Evolutionary conservation across 2,113 vertebrate genomes (phyloP).

Genomic region (Menura novaehollandiae): DNA sequence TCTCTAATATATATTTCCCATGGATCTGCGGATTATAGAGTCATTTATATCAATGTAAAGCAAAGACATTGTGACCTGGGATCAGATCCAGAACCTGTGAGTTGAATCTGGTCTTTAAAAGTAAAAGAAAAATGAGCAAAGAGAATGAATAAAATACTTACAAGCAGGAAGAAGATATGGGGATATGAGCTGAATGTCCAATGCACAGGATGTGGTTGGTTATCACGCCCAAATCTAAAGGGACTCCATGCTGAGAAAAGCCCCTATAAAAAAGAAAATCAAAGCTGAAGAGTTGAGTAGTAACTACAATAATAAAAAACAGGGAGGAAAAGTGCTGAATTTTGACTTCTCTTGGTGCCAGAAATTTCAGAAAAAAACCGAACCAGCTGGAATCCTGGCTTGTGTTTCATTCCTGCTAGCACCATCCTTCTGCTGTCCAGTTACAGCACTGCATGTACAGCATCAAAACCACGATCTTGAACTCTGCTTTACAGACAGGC

Average conservation of each 20-base stretch:
- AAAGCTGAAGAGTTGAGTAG: background rate
- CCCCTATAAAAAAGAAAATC: background rate
- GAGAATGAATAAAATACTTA: conserved; percentile 31
- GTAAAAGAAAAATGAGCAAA: background rate
- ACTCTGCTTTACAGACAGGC: background rate
- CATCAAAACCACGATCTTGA: background rate
- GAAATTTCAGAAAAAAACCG: background rate
- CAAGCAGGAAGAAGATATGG: background rate
- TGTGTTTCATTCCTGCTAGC: background rate
- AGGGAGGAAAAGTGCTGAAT: background rate
- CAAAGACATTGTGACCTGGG: background rate
- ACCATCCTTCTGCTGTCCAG: background rate
- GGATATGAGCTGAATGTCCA: background rate
- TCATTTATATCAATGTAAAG: background rate
- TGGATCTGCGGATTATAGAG: background rate
- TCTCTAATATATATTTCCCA: background rate
- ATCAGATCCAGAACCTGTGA: background rate
- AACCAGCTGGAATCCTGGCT: background rate
- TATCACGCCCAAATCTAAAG: background rate
- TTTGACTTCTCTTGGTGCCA: background rate
- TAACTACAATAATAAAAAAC: background rate
- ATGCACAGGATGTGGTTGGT: background rate
- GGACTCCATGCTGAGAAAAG: background rate
- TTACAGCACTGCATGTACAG: background rate
- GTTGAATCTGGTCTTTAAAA: background rate